Evolutionary conservation across 2,888 invertebrate genomes (phyloP), one percentile per base, ranked within the genome.

Genomic region (Agapostemon virescens): DNA sequence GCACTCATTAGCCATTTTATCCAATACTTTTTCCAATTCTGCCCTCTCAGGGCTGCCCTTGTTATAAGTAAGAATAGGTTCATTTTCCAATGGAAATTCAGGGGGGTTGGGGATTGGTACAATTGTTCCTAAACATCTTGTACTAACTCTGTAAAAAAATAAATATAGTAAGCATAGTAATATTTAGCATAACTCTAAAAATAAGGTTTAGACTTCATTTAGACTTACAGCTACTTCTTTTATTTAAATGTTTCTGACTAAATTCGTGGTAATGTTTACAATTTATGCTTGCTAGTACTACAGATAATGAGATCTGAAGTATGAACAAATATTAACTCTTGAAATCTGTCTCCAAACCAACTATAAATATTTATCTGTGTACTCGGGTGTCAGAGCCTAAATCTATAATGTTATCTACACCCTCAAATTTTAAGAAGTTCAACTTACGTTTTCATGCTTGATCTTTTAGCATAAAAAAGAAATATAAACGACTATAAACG

Each of bases 11-110:
- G 95, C 93, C 84, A 95, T 95, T 80, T 95, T 93, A 81, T 95
- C 93, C 61, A 99, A 93, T 66, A 96, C 96, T 69, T 94, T 94
- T 85, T 95, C 94, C 45, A 99, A 93, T 66, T 95, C 95, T 70
- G 93, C 92, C 77, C 98, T 95, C 93, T 99, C 99, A 74, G 94
- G 93, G 83, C 98, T 98, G 68, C 97, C 97, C 82, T 96, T 96
- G 82, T 95, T 94, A 93, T 99, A 99, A n/a, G 93, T 93, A 30
- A 97, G 93, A 61, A 98, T 92, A 0, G 97, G 97, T 92, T 98
- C 98, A 93, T 98, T 98, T 90, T 94, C 93, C 13, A 97, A 94
- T 7, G 93, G 92, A 89, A 96, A 95, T 83, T 97, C 96, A 38
- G 95, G 93, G 23, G 97, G 92, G 85, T 95, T 94, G 49, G 95